phyloP scores from a whole-genome alignment of 2,797 vertebrate species.

The Sebastes variabilis region DNA sequence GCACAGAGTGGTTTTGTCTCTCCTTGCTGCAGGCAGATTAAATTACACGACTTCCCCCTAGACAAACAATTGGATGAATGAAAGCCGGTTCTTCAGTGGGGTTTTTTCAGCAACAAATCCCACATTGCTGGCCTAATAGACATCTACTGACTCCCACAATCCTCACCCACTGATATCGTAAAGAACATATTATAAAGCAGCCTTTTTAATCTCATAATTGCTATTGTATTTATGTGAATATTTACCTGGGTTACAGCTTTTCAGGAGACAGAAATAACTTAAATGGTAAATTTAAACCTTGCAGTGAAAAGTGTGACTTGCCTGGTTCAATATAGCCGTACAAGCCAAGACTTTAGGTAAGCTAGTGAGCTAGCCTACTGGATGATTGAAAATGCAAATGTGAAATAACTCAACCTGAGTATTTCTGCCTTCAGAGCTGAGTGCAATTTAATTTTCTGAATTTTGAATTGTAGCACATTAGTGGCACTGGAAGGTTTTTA shows the following conservation, averaged over 20 bases:
- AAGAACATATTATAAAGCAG: not conserved
- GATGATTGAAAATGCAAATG: not conserved
- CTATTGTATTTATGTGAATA: not conserved
- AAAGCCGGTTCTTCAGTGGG: not conserved
- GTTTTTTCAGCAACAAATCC: not conserved
- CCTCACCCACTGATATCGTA: not conserved
- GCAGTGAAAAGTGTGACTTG: not conserved
- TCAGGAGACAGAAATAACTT: not conserved
- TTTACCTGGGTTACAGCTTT: not conserved
- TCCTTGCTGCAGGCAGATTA: slow-evolving; percentile 23
- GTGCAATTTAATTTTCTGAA: not conserved
- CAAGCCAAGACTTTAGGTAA: not conserved
- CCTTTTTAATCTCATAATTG: not conserved
- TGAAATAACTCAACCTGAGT: not conserved
- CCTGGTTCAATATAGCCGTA: not conserved
- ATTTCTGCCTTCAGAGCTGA: not conserved
- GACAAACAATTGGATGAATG: slow-evolving; percentile 32
- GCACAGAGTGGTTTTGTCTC: slow-evolving; percentile 1
- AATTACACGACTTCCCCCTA: slow-evolving; percentile 34
- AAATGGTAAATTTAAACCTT: not conserved
- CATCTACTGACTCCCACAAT: not conserved
- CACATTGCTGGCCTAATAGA: not conserved
- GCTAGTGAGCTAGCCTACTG: not conserved
- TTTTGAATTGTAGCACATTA: not conserved
- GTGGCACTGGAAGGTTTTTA: not conserved